phyloP scores from a whole-genome alignment of 2,888 invertebrate species.

The Eubasilissa splendida region DNA sequence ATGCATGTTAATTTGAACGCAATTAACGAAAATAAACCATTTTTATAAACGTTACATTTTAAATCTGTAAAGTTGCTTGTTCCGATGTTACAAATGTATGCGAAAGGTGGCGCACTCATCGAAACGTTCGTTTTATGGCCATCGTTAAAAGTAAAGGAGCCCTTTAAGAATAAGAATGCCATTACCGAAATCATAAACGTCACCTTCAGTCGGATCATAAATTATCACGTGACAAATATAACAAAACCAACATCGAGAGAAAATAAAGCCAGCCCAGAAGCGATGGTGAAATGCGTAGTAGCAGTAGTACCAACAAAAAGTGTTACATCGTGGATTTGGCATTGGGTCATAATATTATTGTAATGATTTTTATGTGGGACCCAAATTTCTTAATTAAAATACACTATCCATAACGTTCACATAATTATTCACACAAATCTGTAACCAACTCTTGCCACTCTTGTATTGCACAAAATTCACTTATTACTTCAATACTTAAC shows the following conservation, averaged over 20 bases:
- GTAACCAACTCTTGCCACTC: too few species aligned
- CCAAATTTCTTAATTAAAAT: too few species aligned
- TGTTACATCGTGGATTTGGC: too few species aligned
- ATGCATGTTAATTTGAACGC: neutral
- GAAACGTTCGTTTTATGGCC: constrained; percentile 55
- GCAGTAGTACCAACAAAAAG: too few species aligned
- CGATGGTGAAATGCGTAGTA: neutral
- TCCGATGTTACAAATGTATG: constrained; percentile 6
- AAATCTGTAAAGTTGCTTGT: constrained; percentile 9
- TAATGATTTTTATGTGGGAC: too few species aligned
- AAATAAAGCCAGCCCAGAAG: neutral
- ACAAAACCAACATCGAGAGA: constrained; percentile 31
- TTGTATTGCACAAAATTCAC: too few species aligned
- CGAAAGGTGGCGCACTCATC: constrained; percentile 50
- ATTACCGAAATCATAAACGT: constrained; percentile 58
- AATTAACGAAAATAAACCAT: constrained; percentile 12
- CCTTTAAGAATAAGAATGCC: constrained; percentile 56
- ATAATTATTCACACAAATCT: too few species aligned
- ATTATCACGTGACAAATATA: constrained; percentile 52
- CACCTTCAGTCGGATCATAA: constrained; percentile 52
- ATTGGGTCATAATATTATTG: too few species aligned
- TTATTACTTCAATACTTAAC: too few species aligned
- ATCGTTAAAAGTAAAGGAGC: constrained; percentile 58
- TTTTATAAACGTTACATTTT: constrained; percentile 7
- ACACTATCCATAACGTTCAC: too few species aligned